phyloP scores from a whole-genome alignment of 37 sponge, comb jelly and placozoan genomes.

The Cladorhizidae sp. region DNA sequence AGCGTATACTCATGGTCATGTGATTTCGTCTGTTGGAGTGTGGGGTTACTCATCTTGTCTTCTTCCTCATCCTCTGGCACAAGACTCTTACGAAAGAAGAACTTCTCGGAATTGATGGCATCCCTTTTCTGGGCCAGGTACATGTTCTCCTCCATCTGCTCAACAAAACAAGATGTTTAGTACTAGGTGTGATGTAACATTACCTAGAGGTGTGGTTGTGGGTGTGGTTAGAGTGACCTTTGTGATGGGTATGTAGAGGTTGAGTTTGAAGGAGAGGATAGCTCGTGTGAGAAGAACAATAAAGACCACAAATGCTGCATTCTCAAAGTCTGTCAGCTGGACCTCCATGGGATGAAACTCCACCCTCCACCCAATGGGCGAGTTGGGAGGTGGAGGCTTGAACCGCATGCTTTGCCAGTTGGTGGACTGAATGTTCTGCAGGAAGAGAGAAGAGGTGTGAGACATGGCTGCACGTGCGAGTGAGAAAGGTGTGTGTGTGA shows the following conservation, averaged over 20 bases:
- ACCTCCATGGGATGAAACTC: conserved; percentile 96
- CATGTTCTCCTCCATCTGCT: conserved; percentile 89
- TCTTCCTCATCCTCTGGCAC: conserved; percentile 62
- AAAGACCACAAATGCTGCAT: conserved; percentile 93
- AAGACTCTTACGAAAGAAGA: conserved; percentile 85
- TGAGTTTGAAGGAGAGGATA: conserved; percentile 86
- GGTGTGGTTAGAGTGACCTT: conserved; percentile 52
- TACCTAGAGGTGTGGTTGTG: neutral
- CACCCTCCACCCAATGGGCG: conserved; percentile 98
- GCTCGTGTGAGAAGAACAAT: conserved; percentile 87
- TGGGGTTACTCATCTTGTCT: conserved; percentile 7
- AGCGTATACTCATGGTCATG: conserved; percentile 65
- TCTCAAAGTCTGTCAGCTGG: conserved; percentile 98
- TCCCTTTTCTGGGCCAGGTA: conserved; percentile 70
- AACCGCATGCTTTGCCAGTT: conserved; percentile 99
- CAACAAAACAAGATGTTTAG: neutral
- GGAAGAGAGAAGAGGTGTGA: neutral
- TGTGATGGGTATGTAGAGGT: conserved; percentile 93
- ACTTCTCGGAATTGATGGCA: conserved; percentile 71
- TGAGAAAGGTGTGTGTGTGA: too few relatives aligned
- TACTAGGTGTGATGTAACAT: neutral
- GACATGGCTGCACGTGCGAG: conserved; percentile 22
- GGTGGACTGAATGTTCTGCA: conserved; percentile 94
- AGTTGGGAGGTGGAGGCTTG: conserved; percentile 96
- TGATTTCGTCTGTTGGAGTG: neutral